Base-by-base conservation (phyloP, 92 coral and sea anemone genomes). In the Parazoanthus swiftii region DNA sequence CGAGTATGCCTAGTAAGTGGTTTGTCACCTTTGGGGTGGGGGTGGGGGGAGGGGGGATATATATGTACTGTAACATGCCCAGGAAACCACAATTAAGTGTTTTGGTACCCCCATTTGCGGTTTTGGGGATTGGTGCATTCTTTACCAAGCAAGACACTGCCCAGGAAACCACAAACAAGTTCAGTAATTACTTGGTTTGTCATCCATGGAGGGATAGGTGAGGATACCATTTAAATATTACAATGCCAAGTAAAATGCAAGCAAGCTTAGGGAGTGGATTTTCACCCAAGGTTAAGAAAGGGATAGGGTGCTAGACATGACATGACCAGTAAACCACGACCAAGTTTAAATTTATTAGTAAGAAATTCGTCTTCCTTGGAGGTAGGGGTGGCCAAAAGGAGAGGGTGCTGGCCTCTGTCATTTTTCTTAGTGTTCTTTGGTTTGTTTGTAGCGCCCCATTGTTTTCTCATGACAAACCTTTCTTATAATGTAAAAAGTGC, bases 1-100 rank as follows among this genome's bases (percentile, higher is more conserved):
- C 70, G 98, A 95, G 39, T 14, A 63, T 2, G 25, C 70, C 5
- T 95, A 95, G 98, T 95, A 93, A 92, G 98, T 94, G 43, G 36
- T 38, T 76, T 44, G 43, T 33, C 7, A 63, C 25, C 70, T 18
- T 21, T 0, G 70, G 66, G 66, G 66, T n/a, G 23, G 3, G 21
- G 66, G 66, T 3, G 5, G 23, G 66, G 1, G 8, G 8, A 9
- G 8, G 10, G 51, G n/a, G n/a, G n/a, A n/a, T n/a, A n/a, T n/a
- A n/a, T n/a, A n/a, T n/a, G n/a, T n/a, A 29, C 33, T 29, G 33
- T 29, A 29, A 29, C 25, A 16, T 63, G 68, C n/a, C 68, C 25
- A 63, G n/a, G 6, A 63, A 63, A 63, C 76, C 95, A 95, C 65
- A 95, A 93, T 38, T 29, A 81, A 63, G 91, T 51, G 50, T 4